phyloP scores from a whole-genome alignment of 2,113 vertebrate species.

The Mesocricetus auratus region DNA sequence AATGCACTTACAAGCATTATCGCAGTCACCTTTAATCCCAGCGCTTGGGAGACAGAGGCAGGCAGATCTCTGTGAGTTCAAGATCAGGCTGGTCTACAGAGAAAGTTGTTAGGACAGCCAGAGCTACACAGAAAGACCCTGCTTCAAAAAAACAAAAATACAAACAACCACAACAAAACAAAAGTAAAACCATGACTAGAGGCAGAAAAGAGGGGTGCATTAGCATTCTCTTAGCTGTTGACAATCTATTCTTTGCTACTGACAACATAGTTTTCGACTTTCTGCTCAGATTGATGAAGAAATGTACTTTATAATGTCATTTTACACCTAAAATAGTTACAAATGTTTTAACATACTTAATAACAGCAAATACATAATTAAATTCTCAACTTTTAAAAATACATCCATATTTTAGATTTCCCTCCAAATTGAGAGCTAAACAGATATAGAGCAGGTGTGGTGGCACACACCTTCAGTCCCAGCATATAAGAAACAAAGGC shows the following conservation, averaged over 20 bases:
- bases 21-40: background rate
- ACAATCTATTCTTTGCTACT: background rate
- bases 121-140: background rate
- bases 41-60: background rate
- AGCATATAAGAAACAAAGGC: background rate
- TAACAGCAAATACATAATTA: constrained; percentile 30
- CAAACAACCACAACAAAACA: background rate
- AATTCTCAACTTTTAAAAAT: background rate
- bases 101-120: background rate
- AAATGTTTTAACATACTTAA: constrained; percentile 5
- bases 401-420: background rate
- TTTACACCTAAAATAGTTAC: background rate
- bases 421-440: constrained; percentile 45
- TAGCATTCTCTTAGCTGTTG: background rate
- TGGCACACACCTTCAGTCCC: background rate
- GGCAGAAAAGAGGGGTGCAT: background rate
- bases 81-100: background rate
- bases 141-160: background rate
- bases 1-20: background rate
- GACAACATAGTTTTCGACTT: background rate
- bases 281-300: background rate
- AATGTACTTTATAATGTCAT: background rate
- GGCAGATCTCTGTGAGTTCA: background rate
- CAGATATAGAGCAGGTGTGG: background rate
- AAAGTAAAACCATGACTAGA: background rate